Evolutionary conservation across 1,140 invertebrate genomes (phyloP).

Genomic region (Antheraea pernyi): DNA sequence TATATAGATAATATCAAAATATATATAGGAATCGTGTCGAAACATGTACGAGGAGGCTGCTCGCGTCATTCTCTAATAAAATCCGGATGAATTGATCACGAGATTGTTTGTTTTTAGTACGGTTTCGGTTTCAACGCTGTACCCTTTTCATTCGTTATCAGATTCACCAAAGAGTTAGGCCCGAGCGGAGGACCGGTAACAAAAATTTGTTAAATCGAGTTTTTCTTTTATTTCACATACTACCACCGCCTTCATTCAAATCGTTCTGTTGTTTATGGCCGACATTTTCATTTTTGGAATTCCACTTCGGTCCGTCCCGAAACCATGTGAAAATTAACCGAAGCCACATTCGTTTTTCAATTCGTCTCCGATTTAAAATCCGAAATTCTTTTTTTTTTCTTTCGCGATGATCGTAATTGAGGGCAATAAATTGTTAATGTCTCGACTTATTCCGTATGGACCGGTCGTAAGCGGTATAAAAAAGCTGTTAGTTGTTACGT

Average conservation of each 20-base stretch:
- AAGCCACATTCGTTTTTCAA: slow-evolving; percentile 55
- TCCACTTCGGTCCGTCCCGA: slow-evolving; percentile 38
- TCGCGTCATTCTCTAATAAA: slow-evolving; percentile 54
- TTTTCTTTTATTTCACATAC: slow-evolving; percentile 47
- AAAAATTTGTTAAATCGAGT: slow-evolving; percentile 62
- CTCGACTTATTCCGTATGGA: slow-evolving; percentile 37
- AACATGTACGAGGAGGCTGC: slow-evolving; percentile 59
- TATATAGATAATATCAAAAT: slow-evolving; percentile 40
- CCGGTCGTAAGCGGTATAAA: slow-evolving; percentile 35
- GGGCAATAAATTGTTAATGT: slow-evolving; percentile 68
- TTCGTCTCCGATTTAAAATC: slow-evolving; percentile 49
- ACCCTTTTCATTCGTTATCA: slow-evolving; percentile 69
- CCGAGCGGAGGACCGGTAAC: slow-evolving; percentile 38
- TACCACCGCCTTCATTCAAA: slow-evolving; percentile 63
- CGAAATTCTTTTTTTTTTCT: slow-evolving; percentile 57
- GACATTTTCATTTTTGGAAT: slow-evolving; percentile 76
- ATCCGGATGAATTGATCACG: slow-evolving; percentile 63
- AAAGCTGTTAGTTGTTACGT: slow-evolving; percentile 40
- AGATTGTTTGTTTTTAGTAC: slow-evolving; percentile 56
- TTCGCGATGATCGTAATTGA: slow-evolving; percentile 72
- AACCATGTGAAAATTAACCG: slow-evolving; percentile 68
- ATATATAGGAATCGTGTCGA: slow-evolving; percentile 46
- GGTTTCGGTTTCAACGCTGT: slow-evolving; percentile 62
- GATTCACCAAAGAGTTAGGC: slow-evolving; percentile 40
- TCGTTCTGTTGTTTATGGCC: slow-evolving; percentile 75